Conservation (phyloP, 2,113 vertebrate genomes). For the Otolemur garnettii region DNA sequence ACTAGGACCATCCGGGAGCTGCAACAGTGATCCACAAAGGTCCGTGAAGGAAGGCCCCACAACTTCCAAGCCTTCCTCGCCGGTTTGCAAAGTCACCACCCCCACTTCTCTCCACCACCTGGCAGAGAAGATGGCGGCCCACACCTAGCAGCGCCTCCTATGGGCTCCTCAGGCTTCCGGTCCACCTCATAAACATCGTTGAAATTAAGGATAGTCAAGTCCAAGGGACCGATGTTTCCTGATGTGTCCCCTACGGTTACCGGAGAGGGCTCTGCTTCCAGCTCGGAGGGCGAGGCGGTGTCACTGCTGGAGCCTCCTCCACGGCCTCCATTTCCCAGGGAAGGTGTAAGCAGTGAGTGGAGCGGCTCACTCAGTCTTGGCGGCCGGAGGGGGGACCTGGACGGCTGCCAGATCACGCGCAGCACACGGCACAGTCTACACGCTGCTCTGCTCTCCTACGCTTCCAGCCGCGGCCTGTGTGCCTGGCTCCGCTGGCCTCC, state of each 20-base stretch:
- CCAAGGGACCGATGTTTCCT: neutral
- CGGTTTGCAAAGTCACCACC: neutral
- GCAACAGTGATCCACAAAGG: too few species aligned
- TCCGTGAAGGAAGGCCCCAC: too few species aligned
- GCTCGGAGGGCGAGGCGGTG: neutral
- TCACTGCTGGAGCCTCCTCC: accelerated
- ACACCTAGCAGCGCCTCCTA: constrained; percentile 70
- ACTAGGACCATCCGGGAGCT: neutral
- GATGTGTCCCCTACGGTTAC: neutral
- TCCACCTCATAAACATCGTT: constrained; percentile 73
- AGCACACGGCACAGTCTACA: accelerated
- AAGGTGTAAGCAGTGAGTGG: accelerated
- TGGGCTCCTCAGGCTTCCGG: constrained; percentile 32
- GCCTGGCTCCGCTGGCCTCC: neutral
- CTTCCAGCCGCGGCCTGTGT: accelerated
- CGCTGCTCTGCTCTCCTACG: neutral
- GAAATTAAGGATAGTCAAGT: constrained; percentile 75
- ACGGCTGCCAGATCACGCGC: accelerated
- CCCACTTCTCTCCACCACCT: accelerated
- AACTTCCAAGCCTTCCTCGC: neutral
- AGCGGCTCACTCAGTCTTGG: accelerated
- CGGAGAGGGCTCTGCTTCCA: neutral
- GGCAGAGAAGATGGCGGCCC: neutral
- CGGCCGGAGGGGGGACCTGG: accelerated
- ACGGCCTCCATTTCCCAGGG: neutral